These are phyloP conservation scores for Drosophila macrospina DNA, from an alignment of 2,888 invertebrate genomes.

Conservation along the genomic window DNA sequence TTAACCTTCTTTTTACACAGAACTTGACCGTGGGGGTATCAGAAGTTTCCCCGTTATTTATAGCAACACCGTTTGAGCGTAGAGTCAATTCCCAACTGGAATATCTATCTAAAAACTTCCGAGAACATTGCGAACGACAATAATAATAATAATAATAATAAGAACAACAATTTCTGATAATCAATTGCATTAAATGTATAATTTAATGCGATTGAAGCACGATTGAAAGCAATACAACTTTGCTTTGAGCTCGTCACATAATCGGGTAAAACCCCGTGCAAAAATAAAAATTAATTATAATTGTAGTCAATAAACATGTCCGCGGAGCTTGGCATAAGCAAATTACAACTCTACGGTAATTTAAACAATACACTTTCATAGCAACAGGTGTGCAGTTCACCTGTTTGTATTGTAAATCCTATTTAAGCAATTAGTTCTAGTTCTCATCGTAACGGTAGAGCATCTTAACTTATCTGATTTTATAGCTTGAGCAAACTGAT, in stretches of 20 bases:
- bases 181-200: slow-evolving; percentile 33
- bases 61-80: slow-evolving; percentile 21
- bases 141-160: neutral
- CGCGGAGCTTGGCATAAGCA: neutral
- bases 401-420: neutral
- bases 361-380: slow-evolving; percentile 2
- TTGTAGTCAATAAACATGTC: slow-evolving; percentile 31
- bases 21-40: neutral
- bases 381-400: neutral
- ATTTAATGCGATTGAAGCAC: slow-evolving; percentile 2
- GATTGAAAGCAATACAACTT: neutral
- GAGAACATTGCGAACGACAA: neutral
- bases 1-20: neutral
- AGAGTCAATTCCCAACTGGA: slow-evolving; percentile 43
- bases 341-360: neutral
- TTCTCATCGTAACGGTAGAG: neutral
- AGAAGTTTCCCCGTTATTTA: neutral
- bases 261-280: slow-evolving; percentile 21
- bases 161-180: slow-evolving; percentile 22
- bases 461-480: neutral
- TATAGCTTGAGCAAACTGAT: neutral
- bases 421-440: neutral
- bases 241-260: slow-evolving; percentile 4
- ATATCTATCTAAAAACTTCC: slow-evolving; percentile 11
- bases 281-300: slow-evolving; percentile 21